These are phyloP conservation scores for Helogale parvula DNA, from an alignment of 2,113 vertebrate species.

Conservation along the genomic window DNA sequence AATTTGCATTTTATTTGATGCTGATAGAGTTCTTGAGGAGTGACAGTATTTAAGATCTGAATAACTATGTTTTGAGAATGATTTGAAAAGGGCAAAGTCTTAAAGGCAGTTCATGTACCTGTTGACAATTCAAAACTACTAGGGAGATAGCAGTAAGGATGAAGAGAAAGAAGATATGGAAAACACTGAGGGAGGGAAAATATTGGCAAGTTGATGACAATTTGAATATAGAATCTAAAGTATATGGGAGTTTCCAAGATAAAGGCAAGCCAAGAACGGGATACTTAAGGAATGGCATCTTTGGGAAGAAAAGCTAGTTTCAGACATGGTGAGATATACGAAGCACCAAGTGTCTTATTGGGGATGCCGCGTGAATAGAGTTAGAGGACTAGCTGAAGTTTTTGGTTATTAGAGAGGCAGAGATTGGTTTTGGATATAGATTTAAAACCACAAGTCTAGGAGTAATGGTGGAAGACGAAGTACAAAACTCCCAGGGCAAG, in stretches of 20 bases:
- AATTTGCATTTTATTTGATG: neutral
- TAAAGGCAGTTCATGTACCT: neutral
- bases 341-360: neutral
- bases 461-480: neutral
- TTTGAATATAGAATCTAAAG: neutral
- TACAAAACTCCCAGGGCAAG: neutral
- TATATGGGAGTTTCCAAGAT: neutral
- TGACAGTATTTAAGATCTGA: neutral
- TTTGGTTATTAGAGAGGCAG: neutral
- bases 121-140: neutral
- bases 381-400: neutral
- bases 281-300: neutral
- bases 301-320: neutral
- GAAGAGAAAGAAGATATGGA: neutral
- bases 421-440: neutral
- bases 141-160: neutral
- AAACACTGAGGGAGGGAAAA: neutral
- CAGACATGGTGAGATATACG: neutral
- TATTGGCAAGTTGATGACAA: neutral
- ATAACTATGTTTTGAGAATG: neutral
- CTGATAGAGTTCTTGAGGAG: neutral
- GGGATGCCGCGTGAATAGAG: accelerated
- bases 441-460: neutral
- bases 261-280: neutral
- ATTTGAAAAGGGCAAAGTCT: neutral